Evolutionary conservation across 2,797 vertebrate species (phyloP), one percentile per base, ranked within the genome.

Genomic region (Scleropages formosus): DNA sequence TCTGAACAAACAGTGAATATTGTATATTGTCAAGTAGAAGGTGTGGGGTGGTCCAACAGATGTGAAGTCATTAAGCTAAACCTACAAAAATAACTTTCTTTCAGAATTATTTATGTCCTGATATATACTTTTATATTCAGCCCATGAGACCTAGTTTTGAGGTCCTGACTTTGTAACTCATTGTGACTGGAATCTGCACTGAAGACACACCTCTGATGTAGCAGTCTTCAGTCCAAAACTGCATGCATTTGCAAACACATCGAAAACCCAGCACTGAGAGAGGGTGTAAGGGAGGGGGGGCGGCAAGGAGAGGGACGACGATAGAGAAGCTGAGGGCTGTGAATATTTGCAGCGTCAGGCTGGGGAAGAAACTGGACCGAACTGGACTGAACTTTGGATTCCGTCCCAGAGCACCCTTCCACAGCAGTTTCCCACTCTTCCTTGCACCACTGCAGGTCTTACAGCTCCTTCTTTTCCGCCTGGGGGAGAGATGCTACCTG

Each of bases 181-280:
- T 20, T 46, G 13, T 22, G 49, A 65, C 73, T 73, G 59, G 84
- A 85, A 85, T 82, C 91, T 90, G 91, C 91, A 93, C 86, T 93
- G 92, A 92, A 93, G 91, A 92, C 91, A 88, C 91, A 87, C 85
- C 80, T 85, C 79, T 85, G 84, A 86, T 89, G 88, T 83, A 87
- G 85, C 82, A 84, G 85, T 80, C 44, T 27, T 82, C 76, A 80
- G 65, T 66, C 84, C 80, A 88, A 88, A 89, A 92, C 86, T 89
- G 89, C 85, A 82, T 86, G 83, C 83, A 86, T 88, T 83, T 89
- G 89, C 89, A 90, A 83, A 85, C 84, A 83, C 83, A 72, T 84
- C 83, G 85, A 64, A 15, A 84, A 82, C 82, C 78, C 79, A 83
- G 83, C 74, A 8, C 78, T 75, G 78, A 78, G 80, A 78, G 70